Base-by-base conservation (phyloP, 2,797 vertebrate genomes). In the Acrocephalus scirpaceus region DNA sequence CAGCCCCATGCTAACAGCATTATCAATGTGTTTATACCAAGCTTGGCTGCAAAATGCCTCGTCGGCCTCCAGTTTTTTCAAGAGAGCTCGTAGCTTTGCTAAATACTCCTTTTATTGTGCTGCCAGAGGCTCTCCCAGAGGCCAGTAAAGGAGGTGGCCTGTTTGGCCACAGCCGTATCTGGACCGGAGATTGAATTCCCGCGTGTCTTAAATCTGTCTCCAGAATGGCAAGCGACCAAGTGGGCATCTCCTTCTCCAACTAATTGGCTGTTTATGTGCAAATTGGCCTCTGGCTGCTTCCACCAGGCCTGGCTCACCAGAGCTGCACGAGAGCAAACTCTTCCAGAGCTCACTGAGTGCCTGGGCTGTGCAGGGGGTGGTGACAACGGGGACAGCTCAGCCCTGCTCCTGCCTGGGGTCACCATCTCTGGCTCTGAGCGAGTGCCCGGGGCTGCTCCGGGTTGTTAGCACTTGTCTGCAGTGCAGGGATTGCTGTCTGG, bases 41-140 rank as follows among this genome's bases (percentile, higher is more conserved):
- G 36, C 82, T 91, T 94, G 95, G 92, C 95, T 94, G 94, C 89
- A 91, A 93, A 88, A 90, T 1, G 56, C 70, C 94, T 94, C 93
- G 56, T 95, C 32, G 0, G 70, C 73, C 58, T 75, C 82, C 30
- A 90, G 78, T 8, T 86, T 93, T 94, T 84, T 54, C 74, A 34
- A 53, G 47, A 6, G 0, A 86, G 76, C 10, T 66, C 71, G 42
- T 58, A 83, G 79, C 79, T 94, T 79, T 57, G 50, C 73, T 94
- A 95, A 97, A 96, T 88, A 10, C 58, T 88, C 60, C 91, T 92
- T 91, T 93, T 91, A 78, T 84, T 86, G 94, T 72, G 85, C 91
- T 96, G 95, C 95, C 95, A 93, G 90, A 51, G 82, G 73, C 76
- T 84, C 34, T 93, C 70, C 70, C 67, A 58, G 70, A 66, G 89